phyloP scores from a whole-genome alignment of 2,888 invertebrate genomes.

The Cyrtodaria siliqua region DNA sequence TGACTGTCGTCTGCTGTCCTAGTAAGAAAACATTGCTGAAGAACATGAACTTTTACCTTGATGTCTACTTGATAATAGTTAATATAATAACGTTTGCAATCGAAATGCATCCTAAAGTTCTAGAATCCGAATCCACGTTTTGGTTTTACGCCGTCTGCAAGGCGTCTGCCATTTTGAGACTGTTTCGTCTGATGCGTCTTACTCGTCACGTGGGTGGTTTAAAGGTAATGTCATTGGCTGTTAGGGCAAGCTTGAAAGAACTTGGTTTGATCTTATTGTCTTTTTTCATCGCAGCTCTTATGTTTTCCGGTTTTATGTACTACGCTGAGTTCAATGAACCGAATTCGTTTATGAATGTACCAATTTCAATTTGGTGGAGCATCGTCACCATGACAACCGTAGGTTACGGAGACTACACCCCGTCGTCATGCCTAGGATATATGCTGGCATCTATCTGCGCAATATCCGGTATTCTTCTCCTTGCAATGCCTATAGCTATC shows the following conservation, averaged over 20 bases:
- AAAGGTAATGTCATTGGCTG: constrained; percentile 71
- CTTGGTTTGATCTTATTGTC: constrained; percentile 70
- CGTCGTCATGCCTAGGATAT: constrained; percentile 60
- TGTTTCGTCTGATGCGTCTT: constrained; percentile 46
- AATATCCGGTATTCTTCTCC: constrained; percentile 65
- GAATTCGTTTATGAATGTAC: constrained; percentile 66
- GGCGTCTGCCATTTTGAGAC: constrained; percentile 28
- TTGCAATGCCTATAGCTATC: constrained; percentile 74
- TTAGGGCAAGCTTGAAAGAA: constrained; percentile 73
- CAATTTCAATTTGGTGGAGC: constrained; percentile 77
- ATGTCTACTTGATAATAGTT: constrained; percentile 43
- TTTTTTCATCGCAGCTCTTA: constrained; percentile 70
- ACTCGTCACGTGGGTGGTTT: constrained; percentile 52
- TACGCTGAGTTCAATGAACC: constrained; percentile 65
- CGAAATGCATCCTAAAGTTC: neutral
- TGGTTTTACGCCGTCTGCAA: constrained; percentile 32
- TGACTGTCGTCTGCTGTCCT: constrained; percentile 67
- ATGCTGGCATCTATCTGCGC: constrained; percentile 67
- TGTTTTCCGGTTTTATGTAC: constrained; percentile 77
- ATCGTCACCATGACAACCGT: constrained; percentile 80
- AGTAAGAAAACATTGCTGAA: constrained; percentile 58
- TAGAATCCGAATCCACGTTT: neutral
- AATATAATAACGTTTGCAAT: constrained; percentile 41
- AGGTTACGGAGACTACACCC: constrained; percentile 75
- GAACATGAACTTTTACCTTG: constrained; percentile 39